A percentile compares a stretch with the other conserved stretches of the same genome.
Evolutionary conservation across 2,888 invertebrate genomes (phyloP).

Genomic region (Cataglyphis cursor): DNA sequence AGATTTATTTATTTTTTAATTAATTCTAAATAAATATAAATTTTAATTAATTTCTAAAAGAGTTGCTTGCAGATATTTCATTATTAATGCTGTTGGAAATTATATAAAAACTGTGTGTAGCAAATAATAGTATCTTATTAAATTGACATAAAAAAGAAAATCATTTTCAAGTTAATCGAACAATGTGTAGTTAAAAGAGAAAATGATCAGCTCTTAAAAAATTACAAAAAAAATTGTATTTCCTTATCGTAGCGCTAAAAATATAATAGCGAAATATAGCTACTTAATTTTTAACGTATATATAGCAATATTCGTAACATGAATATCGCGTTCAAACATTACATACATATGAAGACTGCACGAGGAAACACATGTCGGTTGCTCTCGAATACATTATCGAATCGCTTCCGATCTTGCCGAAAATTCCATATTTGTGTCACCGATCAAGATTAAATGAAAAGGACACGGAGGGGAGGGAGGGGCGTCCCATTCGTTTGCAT

Average conservation of each 20-base stretch:
- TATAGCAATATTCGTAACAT: not conserved
- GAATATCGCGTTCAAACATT: not conserved
- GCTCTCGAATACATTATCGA: constrained; percentile 15
- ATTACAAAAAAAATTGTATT: not conserved
- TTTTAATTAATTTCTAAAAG: not conserved
- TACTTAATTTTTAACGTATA: not conserved
- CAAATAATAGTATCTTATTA: not conserved
- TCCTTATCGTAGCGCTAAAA: not conserved
- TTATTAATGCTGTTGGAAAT: not conserved
- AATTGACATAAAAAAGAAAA: not conserved
- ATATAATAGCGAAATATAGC: not conserved
- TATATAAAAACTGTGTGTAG: not conserved
- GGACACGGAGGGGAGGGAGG: not conserved
- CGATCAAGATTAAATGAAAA: constrained; percentile 29
- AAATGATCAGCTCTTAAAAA: not conserved
- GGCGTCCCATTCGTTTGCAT: constrained; percentile 71
- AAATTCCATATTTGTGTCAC: constrained; percentile 79
- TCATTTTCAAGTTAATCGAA: not conserved
- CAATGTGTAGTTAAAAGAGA: not conserved
- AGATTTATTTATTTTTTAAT: not conserved
- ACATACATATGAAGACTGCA: not conserved
- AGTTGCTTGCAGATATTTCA: not conserved
- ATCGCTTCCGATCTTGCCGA: constrained; percentile 5
- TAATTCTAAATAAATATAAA: not conserved
- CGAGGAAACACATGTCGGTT: constrained; percentile 16